phyloP scores from a whole-genome alignment of 2,888 invertebrate species.

The Busseola fusca region DNA sequence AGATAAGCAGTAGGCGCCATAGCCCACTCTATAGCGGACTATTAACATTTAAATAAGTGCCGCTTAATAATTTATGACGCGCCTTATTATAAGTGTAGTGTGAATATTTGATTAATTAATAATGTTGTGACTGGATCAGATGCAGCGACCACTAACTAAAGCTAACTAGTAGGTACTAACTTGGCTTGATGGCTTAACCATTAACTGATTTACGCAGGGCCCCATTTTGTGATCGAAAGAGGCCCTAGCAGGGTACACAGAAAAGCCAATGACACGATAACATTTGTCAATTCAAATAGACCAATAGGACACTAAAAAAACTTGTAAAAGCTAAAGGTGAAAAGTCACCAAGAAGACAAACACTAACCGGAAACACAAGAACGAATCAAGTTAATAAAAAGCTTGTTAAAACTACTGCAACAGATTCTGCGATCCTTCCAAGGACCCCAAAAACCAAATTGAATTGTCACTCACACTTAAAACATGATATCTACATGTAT shows the following conservation, averaged over 20 bases:
- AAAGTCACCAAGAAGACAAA: neutral
- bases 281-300: neutral
- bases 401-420: neutral
- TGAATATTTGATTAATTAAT: conserved; percentile 43
- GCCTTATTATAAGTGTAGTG: conserved; percentile 41
- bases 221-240: neutral
- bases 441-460: conserved; percentile 43
- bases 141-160: conserved; percentile 12
- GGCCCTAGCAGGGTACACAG: neutral
- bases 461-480: conserved; percentile 52
- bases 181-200: neutral
- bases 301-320: neutral
- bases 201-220: neutral
- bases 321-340: neutral
- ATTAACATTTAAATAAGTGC: conserved; percentile 57
- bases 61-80: conserved; percentile 55
- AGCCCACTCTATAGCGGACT: conserved; percentile 43
- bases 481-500: conserved; percentile 43
- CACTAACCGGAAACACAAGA: neutral
- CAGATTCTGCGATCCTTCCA: conserved; percentile 22
- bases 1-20: conserved; percentile 55
- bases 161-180: neutral
- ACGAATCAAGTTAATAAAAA: neutral
- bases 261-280: neutral
- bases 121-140: conserved; percentile 9